Conservation (phyloP, 2,113 vertebrate genomes). For the Mobula birostris region DNA sequence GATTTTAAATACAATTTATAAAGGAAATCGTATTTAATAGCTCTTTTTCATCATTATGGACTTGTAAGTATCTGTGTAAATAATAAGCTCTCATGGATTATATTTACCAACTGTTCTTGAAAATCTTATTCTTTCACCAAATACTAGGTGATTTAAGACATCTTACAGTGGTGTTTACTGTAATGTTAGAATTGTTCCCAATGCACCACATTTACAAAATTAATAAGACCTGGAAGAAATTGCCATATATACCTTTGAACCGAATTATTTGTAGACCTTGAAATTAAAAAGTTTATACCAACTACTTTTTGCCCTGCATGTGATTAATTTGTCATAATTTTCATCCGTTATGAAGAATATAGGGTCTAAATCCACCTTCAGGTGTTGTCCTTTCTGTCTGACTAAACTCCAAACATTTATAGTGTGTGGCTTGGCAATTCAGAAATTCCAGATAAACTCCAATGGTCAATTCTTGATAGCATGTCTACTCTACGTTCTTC, state of each 20-base stretch:
- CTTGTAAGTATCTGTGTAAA: not conserved
- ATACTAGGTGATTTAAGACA: not conserved
- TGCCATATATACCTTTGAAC: not conserved
- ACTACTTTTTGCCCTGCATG: not conserved
- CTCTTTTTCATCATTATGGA: not conserved
- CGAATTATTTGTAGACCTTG: not conserved
- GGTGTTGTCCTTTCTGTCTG: not conserved
- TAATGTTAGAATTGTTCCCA: not conserved
- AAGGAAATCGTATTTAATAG: not conserved
- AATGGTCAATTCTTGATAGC: not conserved
- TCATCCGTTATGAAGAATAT: not conserved
- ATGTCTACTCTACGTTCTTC: not conserved
- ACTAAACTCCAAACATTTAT: not conserved
- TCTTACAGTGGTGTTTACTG: not conserved
- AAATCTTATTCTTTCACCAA: not conserved
- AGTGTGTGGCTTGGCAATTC: not conserved
- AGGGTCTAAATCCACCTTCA: not conserved
- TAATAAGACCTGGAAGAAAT: not conserved
- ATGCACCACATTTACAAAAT: not conserved
- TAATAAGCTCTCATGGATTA: not conserved
- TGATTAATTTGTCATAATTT: not conserved
- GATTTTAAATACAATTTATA: not conserved
- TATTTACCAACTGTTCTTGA: not conserved
- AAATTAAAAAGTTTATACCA: not conserved
- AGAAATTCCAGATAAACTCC: not conserved